These are phyloP conservation scores for Manacus vitellinus DNA, from an alignment of 2,113 vertebrate species.

Conservation along the genomic window DNA sequence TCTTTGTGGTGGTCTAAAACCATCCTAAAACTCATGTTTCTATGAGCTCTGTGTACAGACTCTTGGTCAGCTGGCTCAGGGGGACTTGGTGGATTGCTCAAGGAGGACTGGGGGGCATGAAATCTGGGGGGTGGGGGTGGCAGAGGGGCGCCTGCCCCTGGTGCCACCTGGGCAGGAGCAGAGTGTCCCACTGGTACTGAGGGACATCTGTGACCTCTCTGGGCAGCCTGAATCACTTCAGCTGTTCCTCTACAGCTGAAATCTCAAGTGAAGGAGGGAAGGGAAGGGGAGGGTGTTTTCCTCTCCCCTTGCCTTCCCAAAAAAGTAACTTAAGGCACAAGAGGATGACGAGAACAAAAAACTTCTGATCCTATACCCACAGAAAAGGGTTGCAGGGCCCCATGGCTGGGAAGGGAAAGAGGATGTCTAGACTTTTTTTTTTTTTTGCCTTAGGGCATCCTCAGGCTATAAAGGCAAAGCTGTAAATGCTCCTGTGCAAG, in stretches of 20 bases:
- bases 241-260: neutral
- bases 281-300: neutral
- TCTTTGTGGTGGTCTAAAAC: neutral
- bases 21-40: rapidly evolving
- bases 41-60: neutral
- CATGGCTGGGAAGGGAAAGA: neutral
- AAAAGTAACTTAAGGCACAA: neutral
- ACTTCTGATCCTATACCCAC: neutral
- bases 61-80: rapidly evolving
- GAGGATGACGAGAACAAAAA: neutral
- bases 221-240: neutral
- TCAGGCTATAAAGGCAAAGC: neutral
- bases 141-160: rapidly evolving
- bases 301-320: neutral
- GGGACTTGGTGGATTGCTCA: neutral
- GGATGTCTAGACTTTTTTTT: neutral
- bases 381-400: neutral
- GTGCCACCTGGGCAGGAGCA: neutral
- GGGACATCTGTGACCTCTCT: neutral
- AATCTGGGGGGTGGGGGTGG: neutral
- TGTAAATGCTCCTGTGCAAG: neutral
- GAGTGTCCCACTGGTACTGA: rapidly evolving
- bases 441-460: neutral
- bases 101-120: neutral
- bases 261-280: neutral